Evolutionary conservation across 1,140 invertebrate species (phyloP), one percentile per base, ranked within the genome.

Genomic region (Caerostris darwini): DNA sequence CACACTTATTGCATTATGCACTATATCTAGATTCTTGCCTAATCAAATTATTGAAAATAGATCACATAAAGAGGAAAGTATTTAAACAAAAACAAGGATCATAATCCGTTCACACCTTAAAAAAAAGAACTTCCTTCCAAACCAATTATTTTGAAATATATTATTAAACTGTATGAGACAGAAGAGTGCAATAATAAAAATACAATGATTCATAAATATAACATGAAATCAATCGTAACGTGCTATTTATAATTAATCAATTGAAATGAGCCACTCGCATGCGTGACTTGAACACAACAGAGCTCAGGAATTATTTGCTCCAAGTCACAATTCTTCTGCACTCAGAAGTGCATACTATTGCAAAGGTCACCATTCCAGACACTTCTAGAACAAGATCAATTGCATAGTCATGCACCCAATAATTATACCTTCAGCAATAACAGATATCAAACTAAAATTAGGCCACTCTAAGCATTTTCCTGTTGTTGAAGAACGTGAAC

Each of bases 401-500:
- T 12, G 69, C 34, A 50, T 10, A 53, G 19, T 77, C 69, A 77
- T 77, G 69, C 69, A 77, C 69, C 69, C 69, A 77, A 77, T 77
- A 77, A 77, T 77, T 77, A 77, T 50, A 77, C 50, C 69, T 77
- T 77, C 34, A 77, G 50, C 69, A 50, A 77, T 77, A 77, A 77
- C 69, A 77, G 69, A 77, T 77, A 77, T 77, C 69, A 53, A 53
- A 10, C 8, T 3, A 10, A 8, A 77, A 77, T 77, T 2, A 77
- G 69, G 69, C 69, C 69, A 77, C 19, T 50, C 10, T 34, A 12
- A 50, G 7, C 50, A 8, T 77, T 2, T 77, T 77, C 69, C 69
- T 77, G 69, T 77, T 77, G 69, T 71, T 10, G 7, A 34, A 50
- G 69, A 71, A 34, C 69, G 69, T 77, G 69, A 77, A 50, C 69